phyloP scores from a whole-genome alignment of 2,888 invertebrate species.

The Chelonus formosanus region DNA sequence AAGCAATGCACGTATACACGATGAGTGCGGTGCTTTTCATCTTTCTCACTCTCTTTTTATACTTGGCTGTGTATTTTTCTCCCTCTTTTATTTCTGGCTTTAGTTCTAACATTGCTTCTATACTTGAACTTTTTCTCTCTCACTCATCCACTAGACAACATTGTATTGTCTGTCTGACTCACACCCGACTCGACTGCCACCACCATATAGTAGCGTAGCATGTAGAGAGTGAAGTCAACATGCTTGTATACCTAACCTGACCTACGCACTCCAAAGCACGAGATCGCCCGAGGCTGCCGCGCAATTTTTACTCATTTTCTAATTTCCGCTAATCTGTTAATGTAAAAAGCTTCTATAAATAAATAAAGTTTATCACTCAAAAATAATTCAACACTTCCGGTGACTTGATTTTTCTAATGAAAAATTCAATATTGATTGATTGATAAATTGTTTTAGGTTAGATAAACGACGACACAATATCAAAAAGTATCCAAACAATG shows the following conservation, averaged over 20 bases:
- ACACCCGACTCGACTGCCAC: constrained; percentile 2
- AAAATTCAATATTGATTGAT: too few relatives aligned
- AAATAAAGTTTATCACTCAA: too few relatives aligned
- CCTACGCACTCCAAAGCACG: constrained; percentile 5
- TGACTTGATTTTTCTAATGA: too few relatives aligned
- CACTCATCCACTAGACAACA: neutral
- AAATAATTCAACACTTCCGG: too few relatives aligned
- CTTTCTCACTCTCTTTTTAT: constrained; percentile 13
- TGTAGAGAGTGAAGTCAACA: constrained; percentile 1
- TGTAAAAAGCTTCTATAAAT: too few relatives aligned
- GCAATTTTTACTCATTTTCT: too few relatives aligned
- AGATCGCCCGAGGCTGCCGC: constrained; percentile 1
- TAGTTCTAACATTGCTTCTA: constrained; percentile 29
- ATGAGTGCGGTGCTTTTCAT: constrained; percentile 34
- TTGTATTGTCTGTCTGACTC: neutral
- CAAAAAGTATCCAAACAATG: too few relatives aligned
- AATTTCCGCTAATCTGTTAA: too few relatives aligned
- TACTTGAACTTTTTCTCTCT: neutral
- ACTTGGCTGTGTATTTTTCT: constrained; percentile 6
- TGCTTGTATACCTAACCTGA: constrained; percentile 12
- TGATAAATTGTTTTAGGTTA: too few relatives aligned
- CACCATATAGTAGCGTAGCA: constrained; percentile 9
- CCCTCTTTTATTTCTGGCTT: neutral
- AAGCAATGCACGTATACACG: constrained; percentile 24
- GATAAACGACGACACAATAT: too few relatives aligned